These are phyloP conservation scores for Alentia gelatinosa DNA, from an alignment of 2,888 invertebrate species.

Conservation along the genomic window DNA sequence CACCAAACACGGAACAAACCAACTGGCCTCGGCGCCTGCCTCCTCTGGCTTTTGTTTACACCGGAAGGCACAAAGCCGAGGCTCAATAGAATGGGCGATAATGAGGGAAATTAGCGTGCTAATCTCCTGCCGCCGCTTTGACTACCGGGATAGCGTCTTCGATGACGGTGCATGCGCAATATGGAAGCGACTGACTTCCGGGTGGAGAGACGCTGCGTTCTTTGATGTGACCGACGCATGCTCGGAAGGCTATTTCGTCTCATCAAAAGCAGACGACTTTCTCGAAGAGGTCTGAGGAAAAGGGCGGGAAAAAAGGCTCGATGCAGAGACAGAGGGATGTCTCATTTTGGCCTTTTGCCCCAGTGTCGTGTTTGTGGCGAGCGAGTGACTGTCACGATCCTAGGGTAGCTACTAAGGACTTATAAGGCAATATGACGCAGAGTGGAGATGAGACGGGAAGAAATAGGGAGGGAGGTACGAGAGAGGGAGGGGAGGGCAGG, in stretches of 20 bases:
- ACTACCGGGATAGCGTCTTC: background rate
- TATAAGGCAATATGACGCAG: too few species aligned
- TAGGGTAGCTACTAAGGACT: background rate
- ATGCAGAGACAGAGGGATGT: background rate
- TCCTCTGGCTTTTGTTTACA: background rate
- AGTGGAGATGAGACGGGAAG: too few species aligned
- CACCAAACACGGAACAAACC: too few species aligned
- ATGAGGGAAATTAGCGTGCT: background rate
- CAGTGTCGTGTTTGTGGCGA: background rate
- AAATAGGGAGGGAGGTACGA: too few species aligned
- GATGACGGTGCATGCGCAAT: too few species aligned
- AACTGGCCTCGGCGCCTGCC: background rate
- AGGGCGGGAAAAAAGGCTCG: background rate
- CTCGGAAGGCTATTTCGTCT: background rate
- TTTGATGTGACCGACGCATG: background rate
- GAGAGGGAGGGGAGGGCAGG: too few species aligned
- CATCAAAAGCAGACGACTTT: background rate
- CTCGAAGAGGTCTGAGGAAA: background rate
- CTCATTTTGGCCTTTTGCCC: background rate
- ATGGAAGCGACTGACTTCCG: background rate
- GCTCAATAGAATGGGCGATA: background rate
- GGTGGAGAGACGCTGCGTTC: too few species aligned
- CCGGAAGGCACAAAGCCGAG: background rate
- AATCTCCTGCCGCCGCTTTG: background rate
- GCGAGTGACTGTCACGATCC: background rate